These are phyloP conservation scores for Lates calcarifer DNA, from an alignment of 2,113 vertebrate species.

Conservation along the genomic window DNA sequence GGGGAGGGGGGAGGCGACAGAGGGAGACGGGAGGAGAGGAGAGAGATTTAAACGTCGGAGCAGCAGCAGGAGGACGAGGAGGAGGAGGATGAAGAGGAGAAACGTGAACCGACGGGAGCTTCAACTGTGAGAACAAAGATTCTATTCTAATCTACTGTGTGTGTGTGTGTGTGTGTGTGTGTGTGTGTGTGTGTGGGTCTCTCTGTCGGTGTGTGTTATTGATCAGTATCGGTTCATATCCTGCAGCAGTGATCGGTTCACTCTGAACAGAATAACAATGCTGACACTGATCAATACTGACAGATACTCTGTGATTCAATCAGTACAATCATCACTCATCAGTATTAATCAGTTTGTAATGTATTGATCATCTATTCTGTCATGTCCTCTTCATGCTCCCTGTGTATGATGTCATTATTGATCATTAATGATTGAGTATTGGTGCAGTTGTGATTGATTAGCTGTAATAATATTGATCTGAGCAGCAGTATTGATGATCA, in stretches of 20 bases:
- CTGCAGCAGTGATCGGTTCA: background rate
- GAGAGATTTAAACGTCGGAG: background rate
- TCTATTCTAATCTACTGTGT: background rate
- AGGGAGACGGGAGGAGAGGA: background rate
- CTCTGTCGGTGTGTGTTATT: background rate
- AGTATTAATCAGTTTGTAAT: no score
- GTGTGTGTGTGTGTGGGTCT: background rate
- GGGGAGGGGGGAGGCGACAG: background rate
- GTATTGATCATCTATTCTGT: no score
- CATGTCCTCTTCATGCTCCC: background rate
- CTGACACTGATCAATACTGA: background rate
- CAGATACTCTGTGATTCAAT: no score
- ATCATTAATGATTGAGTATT: background rate
- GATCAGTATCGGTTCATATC: background rate
- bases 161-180: background rate
- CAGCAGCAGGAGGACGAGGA: conserved; percentile 17
- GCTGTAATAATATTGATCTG: no score
- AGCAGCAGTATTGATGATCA: background rate
- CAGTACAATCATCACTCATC: no score
- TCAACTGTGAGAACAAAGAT: conserved; percentile 49
- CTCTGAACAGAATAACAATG: background rate
- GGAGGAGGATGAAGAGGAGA: conserved; percentile 8
- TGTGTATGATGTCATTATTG: background rate
- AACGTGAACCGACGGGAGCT: conserved; percentile 10
- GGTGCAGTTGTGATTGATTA: background rate